Conservation (phyloP, 2,113 vertebrate species). For the Gallinago media region DNA sequence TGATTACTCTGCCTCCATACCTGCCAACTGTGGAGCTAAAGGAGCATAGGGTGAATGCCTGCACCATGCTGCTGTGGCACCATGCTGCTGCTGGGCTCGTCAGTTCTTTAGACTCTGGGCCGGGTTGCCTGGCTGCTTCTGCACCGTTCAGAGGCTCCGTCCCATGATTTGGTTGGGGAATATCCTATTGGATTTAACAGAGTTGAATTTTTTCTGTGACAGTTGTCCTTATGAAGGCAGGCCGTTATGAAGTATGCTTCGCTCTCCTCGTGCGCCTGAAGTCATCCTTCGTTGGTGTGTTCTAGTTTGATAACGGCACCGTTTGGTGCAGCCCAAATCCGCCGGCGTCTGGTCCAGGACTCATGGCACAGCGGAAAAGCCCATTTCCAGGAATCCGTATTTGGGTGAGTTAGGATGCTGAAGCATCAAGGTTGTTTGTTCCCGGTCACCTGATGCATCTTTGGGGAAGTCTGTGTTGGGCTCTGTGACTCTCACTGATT, state of each 20-base stretch:
- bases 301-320: fast-evolving
- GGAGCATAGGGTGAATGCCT: fast-evolving
- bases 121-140: not conserved
- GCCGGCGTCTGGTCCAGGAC: not conserved
- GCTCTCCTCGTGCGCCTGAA: not conserved
- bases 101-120: not conserved
- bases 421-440: not conserved
- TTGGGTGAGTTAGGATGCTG: not conserved
- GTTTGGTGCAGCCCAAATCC: too few relatives aligned
- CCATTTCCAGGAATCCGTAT: fast-evolving
- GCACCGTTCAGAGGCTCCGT: not conserved
- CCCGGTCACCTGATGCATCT: not conserved
- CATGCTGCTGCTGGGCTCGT: fast-evolving
- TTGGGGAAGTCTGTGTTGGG: not conserved
- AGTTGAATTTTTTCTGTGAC: too few relatives aligned
- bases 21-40: not conserved
- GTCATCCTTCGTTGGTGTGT: fast-evolving
- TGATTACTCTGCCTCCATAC: not conserved
- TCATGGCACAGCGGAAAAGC: not conserved
- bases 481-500: not conserved
- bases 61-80: fast-evolving
- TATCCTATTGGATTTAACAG: not conserved
- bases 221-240: too few relatives aligned
- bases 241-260: not conserved
- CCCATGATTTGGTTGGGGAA: not conserved